Base-by-base conservation (phyloP, 2,888 invertebrate genomes). In the Trichogramma evanescens region DNA sequence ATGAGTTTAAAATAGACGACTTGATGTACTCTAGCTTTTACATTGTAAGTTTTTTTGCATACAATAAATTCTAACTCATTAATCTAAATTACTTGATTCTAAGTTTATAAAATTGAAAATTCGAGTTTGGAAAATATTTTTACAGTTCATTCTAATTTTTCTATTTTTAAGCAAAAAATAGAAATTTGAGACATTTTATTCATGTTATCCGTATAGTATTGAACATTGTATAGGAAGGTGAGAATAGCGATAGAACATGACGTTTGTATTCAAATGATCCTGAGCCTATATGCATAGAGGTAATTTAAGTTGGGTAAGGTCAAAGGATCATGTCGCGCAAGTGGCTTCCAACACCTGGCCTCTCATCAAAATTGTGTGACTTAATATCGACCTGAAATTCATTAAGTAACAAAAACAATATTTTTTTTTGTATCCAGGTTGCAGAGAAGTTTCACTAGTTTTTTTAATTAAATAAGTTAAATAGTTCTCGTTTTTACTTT, bases 381-480 rank as follows among this genome's bases (percentile, higher is more conserved):
- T 78, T 77, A 79, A 78, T 79, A 79, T 72, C 79, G 79, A 78
- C 79, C 79, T 79, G 79, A 76, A 79, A 79, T 78, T 74, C 74
- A 78, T 77, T 74, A 78, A 76, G 76, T 72, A 77, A 78, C 77
- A 77, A 74, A 77, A 76, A 75, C 72, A 69, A 73, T 75, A 74
- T 74, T 75, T 76, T 69, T 73, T 70, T 70, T 26, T 26, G 26
- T 68, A 73, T 71, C 71, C 70, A 68, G 65, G 67, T 70, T 68
- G 68, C 66, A 55, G 68, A 69, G 69, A 65, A 62, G 44, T 56
- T 69, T 69, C 69, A 65, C 71, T 26, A 26, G 26, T 26, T 26
- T 26, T 26, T 26, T 26, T 26, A 26, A 26, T 26, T 26, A 26
- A 26, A 26, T 26, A 26, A 26, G 26, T 26, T 73, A 72, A 74